Percentiles rank a stretch among this genome's conserved stretches.
phyloP scores from a whole-genome alignment of 2,797 vertebrate species.

The Balearica regulorum region DNA sequence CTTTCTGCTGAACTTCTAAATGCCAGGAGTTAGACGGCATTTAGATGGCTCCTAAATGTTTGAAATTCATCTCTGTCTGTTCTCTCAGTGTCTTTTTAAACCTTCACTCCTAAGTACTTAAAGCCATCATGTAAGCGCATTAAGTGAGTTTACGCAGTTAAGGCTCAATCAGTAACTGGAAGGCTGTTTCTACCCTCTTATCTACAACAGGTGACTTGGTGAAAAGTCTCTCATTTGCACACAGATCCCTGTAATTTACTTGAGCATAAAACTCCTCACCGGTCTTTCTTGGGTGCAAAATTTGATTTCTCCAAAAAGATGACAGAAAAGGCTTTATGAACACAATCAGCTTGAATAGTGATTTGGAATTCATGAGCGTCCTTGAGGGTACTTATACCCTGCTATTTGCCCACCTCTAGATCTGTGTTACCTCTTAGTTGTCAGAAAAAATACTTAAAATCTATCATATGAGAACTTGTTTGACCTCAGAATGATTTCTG shows the following conservation, averaged over 20 bases:
- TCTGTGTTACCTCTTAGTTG: neutral
- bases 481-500: constrained; percentile 69
- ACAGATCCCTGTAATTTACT: neutral
- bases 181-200: neutral
- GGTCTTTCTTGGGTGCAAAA: neutral
- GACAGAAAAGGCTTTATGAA: neutral
- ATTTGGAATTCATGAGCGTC: neutral
- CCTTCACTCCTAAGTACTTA: neutral
- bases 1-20: neutral
- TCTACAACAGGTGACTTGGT: neutral
- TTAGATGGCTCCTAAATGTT: neutral
- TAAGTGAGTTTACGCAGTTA: neutral
- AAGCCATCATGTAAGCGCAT: neutral
- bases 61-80: neutral
- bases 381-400: neutral
- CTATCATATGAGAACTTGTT: constrained; percentile 66
- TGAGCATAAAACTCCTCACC: neutral
- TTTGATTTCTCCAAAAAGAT: neutral
- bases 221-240: neutral
- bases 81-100: neutral
- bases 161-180: neutral
- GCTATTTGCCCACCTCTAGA: neutral
- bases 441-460: constrained; percentile 43
- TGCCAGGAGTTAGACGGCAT: neutral
- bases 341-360: neutral